phyloP scores from a whole-genome alignment of 1,140 invertebrate species.

The Orchesella cincta region DNA sequence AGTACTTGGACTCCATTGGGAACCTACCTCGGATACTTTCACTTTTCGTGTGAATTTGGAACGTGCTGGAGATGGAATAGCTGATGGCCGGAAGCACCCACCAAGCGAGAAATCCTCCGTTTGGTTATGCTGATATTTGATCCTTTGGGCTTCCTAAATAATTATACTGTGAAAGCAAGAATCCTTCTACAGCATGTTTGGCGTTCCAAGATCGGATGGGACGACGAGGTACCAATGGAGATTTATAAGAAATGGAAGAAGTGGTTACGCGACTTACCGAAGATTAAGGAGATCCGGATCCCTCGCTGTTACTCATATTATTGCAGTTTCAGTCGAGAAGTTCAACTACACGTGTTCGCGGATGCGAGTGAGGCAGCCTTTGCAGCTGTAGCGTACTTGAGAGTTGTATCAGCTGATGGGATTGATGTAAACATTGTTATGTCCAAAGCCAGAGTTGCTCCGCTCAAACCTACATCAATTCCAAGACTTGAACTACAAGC shows the following conservation, averaged over 20 bases:
- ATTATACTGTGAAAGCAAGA: slow-evolving; percentile 30
- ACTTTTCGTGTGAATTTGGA: slow-evolving; percentile 23
- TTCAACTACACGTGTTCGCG: slow-evolving; percentile 40
- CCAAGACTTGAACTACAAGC: slow-evolving; percentile 56
- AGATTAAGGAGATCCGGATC: not conserved
- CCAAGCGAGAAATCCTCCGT: slow-evolving; percentile 36
- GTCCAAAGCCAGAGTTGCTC: slow-evolving; percentile 53
- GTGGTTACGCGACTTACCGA: slow-evolving; percentile 25
- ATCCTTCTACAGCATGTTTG: slow-evolving; percentile 44
- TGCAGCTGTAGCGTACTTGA: slow-evolving; percentile 28
- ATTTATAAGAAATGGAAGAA: slow-evolving; percentile 6
- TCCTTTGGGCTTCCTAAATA: slow-evolving; percentile 44
- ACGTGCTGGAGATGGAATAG: not conserved
- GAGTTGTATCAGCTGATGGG: slow-evolving; percentile 1
- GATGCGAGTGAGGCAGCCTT: slow-evolving; percentile 32
- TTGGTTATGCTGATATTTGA: slow-evolving; percentile 46
- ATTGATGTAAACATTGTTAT: slow-evolving; percentile 48
- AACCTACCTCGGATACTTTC: slow-evolving; percentile 26
- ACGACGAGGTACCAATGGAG: slow-evolving; percentile 30
- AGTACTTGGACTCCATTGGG: slow-evolving; percentile 33
- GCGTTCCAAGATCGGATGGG: slow-evolving; percentile 35
- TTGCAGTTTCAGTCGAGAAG: not conserved
- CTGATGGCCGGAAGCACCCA: not conserved
- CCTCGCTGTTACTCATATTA: slow-evolving; percentile 38
- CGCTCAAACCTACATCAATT: slow-evolving; percentile 53